A percentile compares a stretch with the other conserved stretches of the same genome.
Conservation (phyloP, 2,113 vertebrate genomes). For the Scopus umbretta region DNA sequence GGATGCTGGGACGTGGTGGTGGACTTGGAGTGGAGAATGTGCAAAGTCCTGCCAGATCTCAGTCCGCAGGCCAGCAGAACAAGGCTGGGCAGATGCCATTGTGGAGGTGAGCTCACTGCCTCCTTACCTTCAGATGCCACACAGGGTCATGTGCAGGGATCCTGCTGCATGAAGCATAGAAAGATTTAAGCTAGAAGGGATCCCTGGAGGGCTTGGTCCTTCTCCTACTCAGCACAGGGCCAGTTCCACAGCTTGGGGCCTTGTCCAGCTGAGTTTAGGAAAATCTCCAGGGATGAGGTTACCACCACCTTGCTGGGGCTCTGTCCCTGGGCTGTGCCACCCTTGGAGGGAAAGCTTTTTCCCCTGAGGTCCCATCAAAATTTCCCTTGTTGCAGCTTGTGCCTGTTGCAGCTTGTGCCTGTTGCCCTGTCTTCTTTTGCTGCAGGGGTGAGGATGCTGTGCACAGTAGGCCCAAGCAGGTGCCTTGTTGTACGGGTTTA, state of each 20-base stretch:
- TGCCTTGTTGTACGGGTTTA: neutral
- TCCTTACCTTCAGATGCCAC: neutral
- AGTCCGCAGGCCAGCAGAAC: neutral
- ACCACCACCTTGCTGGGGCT: neutral
- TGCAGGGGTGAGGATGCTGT: accelerated
- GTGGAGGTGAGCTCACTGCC: neutral
- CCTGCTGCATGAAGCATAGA: neutral
- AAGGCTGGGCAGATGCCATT: neutral
- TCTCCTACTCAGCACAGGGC: neutral
- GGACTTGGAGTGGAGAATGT: neutral
- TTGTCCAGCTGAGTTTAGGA: neutral
- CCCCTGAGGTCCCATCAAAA: neutral
- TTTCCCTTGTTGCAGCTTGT: neutral
- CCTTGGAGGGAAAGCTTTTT: neutral
- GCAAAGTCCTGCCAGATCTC: neutral
- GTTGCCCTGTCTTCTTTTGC: accelerated
- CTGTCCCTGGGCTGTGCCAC: neutral
- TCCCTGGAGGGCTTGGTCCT: neutral
- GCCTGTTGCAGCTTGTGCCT: neutral
- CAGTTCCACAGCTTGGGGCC: neutral
- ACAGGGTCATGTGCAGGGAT: neutral
- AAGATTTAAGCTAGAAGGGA: neutral
- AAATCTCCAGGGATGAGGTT: neutral
- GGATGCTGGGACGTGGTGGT: neutral
- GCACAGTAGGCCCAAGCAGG: accelerated